A percentile compares a stretch with the other conserved stretches of the same genome.
These are phyloP conservation scores for Frankliniella intonsa DNA, from an alignment of 2,888 invertebrate species.

Conservation along the genomic window DNA sequence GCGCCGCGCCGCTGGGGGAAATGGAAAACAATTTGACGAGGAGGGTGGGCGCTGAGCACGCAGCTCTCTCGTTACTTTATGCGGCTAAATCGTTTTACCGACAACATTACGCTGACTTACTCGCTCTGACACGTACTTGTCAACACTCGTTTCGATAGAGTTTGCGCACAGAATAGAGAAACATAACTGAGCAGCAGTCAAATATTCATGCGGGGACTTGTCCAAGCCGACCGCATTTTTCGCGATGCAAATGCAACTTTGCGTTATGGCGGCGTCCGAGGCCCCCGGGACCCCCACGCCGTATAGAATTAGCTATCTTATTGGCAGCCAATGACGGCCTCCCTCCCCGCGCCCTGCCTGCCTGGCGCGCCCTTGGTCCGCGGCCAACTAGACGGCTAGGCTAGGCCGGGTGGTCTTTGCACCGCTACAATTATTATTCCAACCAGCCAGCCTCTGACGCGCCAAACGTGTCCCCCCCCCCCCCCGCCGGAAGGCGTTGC, in stretches of 20 bases:
- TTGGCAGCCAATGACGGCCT: background rate
- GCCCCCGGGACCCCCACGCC: background rate
- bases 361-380: background rate
- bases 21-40: conserved; percentile 13
- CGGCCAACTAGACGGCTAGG: background rate
- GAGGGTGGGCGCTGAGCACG: background rate
- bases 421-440: background rate
- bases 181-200: too few species aligned
- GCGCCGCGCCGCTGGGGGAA: background rate
- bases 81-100: too few species aligned
- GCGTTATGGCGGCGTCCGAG: too few species aligned
- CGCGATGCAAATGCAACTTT: too few species aligned
- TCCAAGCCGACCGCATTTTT: too few species aligned
- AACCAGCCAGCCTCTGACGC: background rate
- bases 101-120: too few species aligned
- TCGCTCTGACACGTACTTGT: too few species aligned
- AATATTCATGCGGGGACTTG: too few species aligned
- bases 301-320: conserved; percentile 23
- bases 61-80: too few species aligned
- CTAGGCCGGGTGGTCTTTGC: background rate
- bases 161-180: too few species aligned
- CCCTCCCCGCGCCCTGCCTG: background rate
- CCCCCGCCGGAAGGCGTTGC: background rate
- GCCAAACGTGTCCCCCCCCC: background rate
- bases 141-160: too few species aligned